phyloP scores from a whole-genome alignment of 2,113 vertebrate genomes.

The Ciconia boyciana region DNA sequence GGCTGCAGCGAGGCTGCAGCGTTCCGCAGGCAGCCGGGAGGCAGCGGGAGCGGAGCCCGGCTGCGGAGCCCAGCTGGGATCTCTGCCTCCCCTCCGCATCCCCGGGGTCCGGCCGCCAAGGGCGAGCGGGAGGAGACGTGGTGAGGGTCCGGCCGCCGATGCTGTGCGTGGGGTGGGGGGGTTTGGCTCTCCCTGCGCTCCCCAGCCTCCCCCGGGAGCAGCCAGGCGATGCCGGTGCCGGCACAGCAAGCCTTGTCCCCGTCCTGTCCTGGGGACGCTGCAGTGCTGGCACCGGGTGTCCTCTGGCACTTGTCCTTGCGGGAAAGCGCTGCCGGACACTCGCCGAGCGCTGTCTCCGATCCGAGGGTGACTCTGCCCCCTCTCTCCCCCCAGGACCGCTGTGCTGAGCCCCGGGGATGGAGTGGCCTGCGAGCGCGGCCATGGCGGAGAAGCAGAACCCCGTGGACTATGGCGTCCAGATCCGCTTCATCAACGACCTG shows the following conservation, averaged over 20 bases:
- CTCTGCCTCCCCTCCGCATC: not conserved
- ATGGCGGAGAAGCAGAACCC: slow-evolving; percentile 76
- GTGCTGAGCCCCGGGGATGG: not conserved
- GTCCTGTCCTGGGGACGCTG: not conserved
- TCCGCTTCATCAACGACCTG: slow-evolving; percentile 90
- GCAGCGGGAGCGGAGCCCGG: not conserved
- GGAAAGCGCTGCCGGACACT: not conserved
- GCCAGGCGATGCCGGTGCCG: not conserved
- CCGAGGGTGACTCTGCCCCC: not conserved
- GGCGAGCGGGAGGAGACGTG: not conserved
- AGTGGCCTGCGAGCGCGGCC: not conserved
- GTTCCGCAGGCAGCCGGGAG: not conserved
- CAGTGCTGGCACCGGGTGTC: not conserved
- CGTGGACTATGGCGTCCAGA: slow-evolving; percentile 89
- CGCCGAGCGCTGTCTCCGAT: not conserved
- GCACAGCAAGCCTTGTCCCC: not conserved
- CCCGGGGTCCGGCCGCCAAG: not conserved
- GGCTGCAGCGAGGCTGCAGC: not conserved
- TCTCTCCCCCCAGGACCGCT: not conserved
- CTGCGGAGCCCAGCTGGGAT: not conserved
- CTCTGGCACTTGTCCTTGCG: not conserved
- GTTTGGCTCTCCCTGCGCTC: not conserved
- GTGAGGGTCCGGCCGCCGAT: not conserved
- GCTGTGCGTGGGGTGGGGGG: rapidly evolving
- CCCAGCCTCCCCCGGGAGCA: not conserved